A percentile compares a stretch with the other conserved stretches of the same genome.
These are phyloP conservation scores for Rhizomys pruinosus DNA, from an alignment of 2,113 vertebrate species.

Conservation along the genomic window DNA sequence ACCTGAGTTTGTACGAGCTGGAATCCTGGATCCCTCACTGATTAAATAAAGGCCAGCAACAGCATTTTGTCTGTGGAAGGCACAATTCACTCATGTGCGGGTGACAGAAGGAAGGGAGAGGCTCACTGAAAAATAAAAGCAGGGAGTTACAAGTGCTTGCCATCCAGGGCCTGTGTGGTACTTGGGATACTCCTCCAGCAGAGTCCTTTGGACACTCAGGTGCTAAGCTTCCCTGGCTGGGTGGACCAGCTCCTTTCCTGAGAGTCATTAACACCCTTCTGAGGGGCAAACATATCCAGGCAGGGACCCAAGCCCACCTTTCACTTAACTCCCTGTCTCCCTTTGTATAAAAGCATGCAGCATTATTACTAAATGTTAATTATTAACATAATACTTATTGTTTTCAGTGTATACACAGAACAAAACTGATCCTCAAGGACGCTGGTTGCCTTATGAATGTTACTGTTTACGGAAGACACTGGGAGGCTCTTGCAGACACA, in stretches of 20 bases:
- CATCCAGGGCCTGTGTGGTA: rapidly evolving
- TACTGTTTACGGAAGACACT: background rate
- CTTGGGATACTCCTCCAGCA: background rate
- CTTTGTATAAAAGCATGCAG: background rate
- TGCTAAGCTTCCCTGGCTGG: background rate
- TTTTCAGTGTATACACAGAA: background rate
- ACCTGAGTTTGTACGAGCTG: background rate
- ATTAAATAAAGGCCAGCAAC: background rate
- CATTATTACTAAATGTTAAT: background rate
- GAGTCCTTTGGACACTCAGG: background rate
- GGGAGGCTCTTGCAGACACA: background rate
- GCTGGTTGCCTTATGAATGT: background rate
- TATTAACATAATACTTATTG: background rate
- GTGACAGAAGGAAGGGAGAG: background rate
- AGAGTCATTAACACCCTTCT: background rate
- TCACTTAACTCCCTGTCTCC: background rate
- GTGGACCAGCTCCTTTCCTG: background rate
- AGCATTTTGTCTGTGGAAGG: no score
- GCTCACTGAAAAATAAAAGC: background rate
- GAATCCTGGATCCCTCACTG: background rate
- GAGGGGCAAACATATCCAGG: background rate
- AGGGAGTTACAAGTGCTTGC: background rate
- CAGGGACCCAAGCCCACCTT: background rate
- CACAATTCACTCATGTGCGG: background rate
- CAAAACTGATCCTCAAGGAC: background rate